Conservation (phyloP, 2,113 vertebrate genomes). For the Nannospalax galili region DNA sequence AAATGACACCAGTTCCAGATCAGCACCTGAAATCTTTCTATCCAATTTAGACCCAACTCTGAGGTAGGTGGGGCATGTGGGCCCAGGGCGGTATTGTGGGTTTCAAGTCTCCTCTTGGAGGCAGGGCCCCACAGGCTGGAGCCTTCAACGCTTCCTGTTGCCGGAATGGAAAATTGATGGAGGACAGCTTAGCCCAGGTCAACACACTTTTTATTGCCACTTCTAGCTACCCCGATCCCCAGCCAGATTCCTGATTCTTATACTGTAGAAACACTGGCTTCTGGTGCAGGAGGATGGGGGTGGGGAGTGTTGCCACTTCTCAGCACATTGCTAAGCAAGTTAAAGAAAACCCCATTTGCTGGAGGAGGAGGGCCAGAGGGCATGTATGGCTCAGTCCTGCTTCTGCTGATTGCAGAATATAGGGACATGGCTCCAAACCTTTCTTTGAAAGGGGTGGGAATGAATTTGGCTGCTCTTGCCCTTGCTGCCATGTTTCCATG, state of each 20-base stretch:
- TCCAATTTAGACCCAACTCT: neutral
- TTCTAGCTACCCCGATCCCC: slow-evolving; percentile 55
- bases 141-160: neutral
- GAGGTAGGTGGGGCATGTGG: neutral
- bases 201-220: slow-evolving; percentile 79
- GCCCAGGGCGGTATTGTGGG: neutral
- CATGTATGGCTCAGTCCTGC: slow-evolving; percentile 52
- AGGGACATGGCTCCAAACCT: slow-evolving; percentile 43
- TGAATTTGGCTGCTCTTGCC: slow-evolving; percentile 67
- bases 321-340: slow-evolving; percentile 62
- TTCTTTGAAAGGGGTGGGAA: slow-evolving; percentile 8
- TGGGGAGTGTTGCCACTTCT: neutral
- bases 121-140: neutral
- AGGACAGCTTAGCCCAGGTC: slow-evolving; percentile 65
- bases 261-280: slow-evolving; percentile 52
- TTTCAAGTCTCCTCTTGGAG: neutral
- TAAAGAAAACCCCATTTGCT: slow-evolving; percentile 53
- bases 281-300: neutral
- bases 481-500: slow-evolving; percentile 76
- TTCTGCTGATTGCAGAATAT: slow-evolving; percentile 1
- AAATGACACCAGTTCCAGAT: neutral
- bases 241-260: slow-evolving; percentile 58
- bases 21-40: neutral
- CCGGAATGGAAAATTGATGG: slow-evolving; percentile 72
- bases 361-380: slow-evolving; percentile 17